Evolutionary conservation across 2,113 vertebrate genomes (phyloP).

Genomic region (Epinephelus lanceolatus): DNA sequence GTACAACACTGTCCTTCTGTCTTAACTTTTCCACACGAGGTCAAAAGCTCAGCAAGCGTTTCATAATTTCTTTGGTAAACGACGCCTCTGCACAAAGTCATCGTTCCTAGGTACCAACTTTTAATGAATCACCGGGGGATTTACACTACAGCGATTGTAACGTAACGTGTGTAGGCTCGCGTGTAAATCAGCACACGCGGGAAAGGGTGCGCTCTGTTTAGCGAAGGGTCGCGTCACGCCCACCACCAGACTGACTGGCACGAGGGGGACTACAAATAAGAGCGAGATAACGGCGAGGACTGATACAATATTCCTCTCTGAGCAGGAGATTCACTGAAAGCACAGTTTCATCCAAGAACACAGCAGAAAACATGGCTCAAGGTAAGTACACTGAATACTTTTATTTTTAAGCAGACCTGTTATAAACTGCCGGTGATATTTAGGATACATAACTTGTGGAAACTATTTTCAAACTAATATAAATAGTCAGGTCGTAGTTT

Average conservation of each 20-base stretch:
- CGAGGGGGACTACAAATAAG: constrained; percentile 47
- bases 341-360: background rate
- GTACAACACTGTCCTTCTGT: background rate
- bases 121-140: background rate
- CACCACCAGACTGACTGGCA: constrained; percentile 18
- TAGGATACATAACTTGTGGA: background rate
- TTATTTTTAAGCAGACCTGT: background rate
- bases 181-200: background rate
- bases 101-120: background rate
- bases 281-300: background rate
- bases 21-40: too few species aligned
- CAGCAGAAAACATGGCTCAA: constrained; percentile 67
- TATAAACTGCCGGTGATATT: background rate
- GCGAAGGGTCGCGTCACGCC: constrained; percentile 64
- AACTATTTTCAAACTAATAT: background rate
- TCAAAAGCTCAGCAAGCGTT: background rate
- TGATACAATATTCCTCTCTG: background rate
- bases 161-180: background rate
- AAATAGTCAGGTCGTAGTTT: background rate
- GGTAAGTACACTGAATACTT: constrained; percentile 38
- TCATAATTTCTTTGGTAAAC: background rate
- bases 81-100: background rate
- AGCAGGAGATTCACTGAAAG: background rate
- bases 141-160: too few species aligned
- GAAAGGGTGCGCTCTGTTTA: background rate